phyloP scores from a whole-genome alignment of 2,113 vertebrate genomes.

The Sebastes schlegelii region DNA sequence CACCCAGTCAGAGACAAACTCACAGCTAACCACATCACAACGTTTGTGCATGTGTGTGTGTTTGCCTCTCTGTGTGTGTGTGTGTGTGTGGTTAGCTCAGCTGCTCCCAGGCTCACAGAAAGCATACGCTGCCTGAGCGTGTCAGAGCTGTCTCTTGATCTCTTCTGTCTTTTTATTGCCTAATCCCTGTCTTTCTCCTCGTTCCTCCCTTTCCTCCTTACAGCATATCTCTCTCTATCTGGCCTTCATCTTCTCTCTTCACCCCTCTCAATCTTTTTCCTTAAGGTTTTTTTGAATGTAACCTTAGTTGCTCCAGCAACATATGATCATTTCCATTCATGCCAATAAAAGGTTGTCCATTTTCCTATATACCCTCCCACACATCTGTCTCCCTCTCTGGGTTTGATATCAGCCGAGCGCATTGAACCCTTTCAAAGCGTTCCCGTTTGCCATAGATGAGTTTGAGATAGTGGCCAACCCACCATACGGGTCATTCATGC shows the following conservation, averaged over 20 bases:
- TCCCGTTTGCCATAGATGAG: conserved; percentile 45
- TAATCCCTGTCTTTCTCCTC: conserved; percentile 62
- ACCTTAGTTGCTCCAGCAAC: conserved; percentile 26
- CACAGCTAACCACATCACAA: conserved; percentile 75
- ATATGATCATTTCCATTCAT: conserved; percentile 39
- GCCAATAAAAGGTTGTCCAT: conserved; percentile 30
- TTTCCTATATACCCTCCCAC: conserved; percentile 9
- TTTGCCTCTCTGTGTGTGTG: conserved; percentile 8
- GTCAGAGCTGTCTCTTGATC: conserved; percentile 74
- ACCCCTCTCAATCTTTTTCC: conserved; percentile 24
- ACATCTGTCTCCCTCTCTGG: conserved; percentile 9
- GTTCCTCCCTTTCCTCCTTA: conserved; percentile 15
- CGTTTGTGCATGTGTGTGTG: conserved; percentile 33
- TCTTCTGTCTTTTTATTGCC: conserved; percentile 77
- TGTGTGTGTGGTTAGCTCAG: conserved; percentile 51
- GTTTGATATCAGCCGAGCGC: conserved; percentile 24
- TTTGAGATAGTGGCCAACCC: conserved; percentile 46
- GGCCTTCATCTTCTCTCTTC: conserved; percentile 49
- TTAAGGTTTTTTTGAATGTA: conserved; percentile 44
- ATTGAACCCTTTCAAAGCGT: conserved; percentile 30
- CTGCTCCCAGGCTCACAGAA: conserved; percentile 72
- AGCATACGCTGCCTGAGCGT: conserved; percentile 62
- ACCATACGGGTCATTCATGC: conserved; percentile 64
- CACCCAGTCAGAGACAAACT: conserved; percentile 69
- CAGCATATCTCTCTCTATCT: conserved; percentile 12